Percentiles rank a stretch among this genome's conserved stretches.
These are phyloP conservation scores for Heterodera filipjevi DNA, from an alignment of 2,888 invertebrate species.

Conservation along the genomic window DNA sequence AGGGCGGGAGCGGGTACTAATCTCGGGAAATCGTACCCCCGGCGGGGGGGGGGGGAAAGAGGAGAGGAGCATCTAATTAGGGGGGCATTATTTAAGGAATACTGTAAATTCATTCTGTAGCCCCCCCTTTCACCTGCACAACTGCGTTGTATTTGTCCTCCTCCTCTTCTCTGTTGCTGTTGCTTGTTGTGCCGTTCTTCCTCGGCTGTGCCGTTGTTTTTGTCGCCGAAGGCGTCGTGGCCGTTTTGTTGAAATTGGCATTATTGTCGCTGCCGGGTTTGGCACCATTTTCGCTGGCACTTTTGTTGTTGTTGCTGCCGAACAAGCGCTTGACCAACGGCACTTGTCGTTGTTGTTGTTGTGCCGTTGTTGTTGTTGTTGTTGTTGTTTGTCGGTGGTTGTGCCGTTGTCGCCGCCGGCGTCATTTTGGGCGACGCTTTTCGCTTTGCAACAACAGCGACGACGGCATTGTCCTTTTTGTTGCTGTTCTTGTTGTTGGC, in stretches of 20 bases:
- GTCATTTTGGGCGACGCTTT: background rate
- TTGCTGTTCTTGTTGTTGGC: background rate
- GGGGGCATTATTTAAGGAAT: too few species aligned
- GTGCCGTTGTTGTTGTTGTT: background rate
- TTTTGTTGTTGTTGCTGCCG: background rate
- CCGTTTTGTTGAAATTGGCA: background rate
- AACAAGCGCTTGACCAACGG: background rate
- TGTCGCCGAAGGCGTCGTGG: background rate
- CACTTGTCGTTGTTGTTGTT: slow-evolving; percentile 15
- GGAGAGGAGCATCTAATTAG: too few species aligned
- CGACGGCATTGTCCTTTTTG: background rate
- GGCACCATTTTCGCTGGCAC: background rate
- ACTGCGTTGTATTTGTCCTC: slow-evolving; percentile 60
- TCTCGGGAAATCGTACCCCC: too few species aligned
- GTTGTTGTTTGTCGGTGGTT: background rate
- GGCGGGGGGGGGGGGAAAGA: too few species aligned
- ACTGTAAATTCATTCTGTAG: too few species aligned
- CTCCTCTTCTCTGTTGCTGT: slow-evolving; percentile 35
- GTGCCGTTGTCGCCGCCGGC: background rate
- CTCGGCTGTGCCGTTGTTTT: background rate
- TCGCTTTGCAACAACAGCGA: background rate
- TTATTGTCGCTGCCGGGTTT: background rate
- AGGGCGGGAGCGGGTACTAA: too few species aligned
- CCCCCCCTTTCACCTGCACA: slow-evolving; percentile 38
- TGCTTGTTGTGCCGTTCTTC: background rate